Conservation (phyloP, 1,140 invertebrate genomes). For the Drosophila kepulauana region DNA sequence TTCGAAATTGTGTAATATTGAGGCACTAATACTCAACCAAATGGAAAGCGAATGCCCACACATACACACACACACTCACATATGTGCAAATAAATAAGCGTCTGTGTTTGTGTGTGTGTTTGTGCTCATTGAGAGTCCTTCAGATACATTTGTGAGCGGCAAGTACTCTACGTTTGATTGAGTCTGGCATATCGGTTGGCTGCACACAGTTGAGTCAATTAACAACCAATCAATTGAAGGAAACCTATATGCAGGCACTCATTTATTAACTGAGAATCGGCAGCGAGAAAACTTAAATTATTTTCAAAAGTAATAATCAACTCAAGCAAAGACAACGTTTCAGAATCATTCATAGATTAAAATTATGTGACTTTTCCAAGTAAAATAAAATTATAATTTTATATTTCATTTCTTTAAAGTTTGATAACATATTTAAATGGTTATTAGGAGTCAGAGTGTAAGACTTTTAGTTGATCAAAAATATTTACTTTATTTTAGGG, state of each 20-base stretch:
- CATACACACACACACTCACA: slow-evolving; percentile 18
- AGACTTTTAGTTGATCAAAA: too few relatives aligned
- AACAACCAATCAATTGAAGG: slow-evolving; percentile 43
- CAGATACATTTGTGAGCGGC: slow-evolving; percentile 68
- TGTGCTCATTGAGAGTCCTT: slow-evolving; percentile 65
- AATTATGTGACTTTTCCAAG: too few relatives aligned
- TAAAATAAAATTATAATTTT: too few relatives aligned
- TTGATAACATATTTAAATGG: too few relatives aligned
- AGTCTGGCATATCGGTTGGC: slow-evolving; percentile 66
- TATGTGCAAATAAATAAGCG: slow-evolving; percentile 52
- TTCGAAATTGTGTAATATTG: slow-evolving; percentile 82
- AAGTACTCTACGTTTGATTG: slow-evolving; percentile 54
- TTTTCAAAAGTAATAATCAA: too few relatives aligned
- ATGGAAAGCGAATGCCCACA: slow-evolving; percentile 40
- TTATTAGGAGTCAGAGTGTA: too few relatives aligned
- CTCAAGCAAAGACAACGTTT: too few relatives aligned
- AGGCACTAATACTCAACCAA: slow-evolving; percentile 75
- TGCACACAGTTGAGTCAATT: slow-evolving; percentile 32
- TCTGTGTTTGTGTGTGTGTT: slow-evolving; percentile 28
- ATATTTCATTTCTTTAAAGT: too few relatives aligned
- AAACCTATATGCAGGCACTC: background rate
- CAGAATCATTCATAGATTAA: too few relatives aligned
- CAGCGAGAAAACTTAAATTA: too few relatives aligned
- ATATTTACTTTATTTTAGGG: background rate
- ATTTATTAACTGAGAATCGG: too few relatives aligned